A percentile compares a stretch with the other conserved stretches of the same genome.
These are phyloP conservation scores for Cantharis lateralis DNA, from an alignment of 2,888 invertebrate genomes.

Conservation along the genomic window DNA sequence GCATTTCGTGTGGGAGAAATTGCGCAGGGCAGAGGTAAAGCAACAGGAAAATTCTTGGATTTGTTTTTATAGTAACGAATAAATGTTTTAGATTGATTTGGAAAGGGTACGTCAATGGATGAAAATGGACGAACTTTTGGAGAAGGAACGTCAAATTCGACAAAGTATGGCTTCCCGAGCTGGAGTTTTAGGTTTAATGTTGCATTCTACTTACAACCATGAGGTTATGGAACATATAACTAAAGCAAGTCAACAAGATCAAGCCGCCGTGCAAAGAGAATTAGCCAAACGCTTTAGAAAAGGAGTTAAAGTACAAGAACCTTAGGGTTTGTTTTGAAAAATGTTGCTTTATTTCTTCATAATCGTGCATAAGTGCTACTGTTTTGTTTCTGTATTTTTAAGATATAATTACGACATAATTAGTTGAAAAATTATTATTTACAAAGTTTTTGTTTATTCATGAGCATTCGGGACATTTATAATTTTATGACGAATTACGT, in stretches of 20 bases:
- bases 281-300: slow-evolving; percentile 47
- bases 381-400: background rate
- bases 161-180: slow-evolving; percentile 77
- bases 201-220: slow-evolving; percentile 97
- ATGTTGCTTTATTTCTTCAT: background rate
- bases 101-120: slow-evolving; percentile 92
- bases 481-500: no score
- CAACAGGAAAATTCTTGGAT: background rate
- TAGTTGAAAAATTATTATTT: background rate
- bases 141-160: slow-evolving; percentile 88
- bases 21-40: slow-evolving; percentile 84
- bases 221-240: slow-evolving; percentile 80
- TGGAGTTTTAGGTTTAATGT: slow-evolving; percentile 89
- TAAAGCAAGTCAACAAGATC: slow-evolving; percentile 58
- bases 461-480: background rate
- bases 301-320: slow-evolving; percentile 32
- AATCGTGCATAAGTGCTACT: background rate
- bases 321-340: slow-evolving; percentile 13
- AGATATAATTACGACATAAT: background rate
- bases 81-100: slow-evolving; percentile 76
- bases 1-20: slow-evolving; percentile 96
- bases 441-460: no score
- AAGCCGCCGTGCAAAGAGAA: slow-evolving; percentile 58
- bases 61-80: background rate
- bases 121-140: slow-evolving; percentile 89